Percentiles rank a stretch among this genome's conserved stretches.
Conservation (phyloP, 2,797 vertebrate species). For the Aratinga solstitialis region DNA sequence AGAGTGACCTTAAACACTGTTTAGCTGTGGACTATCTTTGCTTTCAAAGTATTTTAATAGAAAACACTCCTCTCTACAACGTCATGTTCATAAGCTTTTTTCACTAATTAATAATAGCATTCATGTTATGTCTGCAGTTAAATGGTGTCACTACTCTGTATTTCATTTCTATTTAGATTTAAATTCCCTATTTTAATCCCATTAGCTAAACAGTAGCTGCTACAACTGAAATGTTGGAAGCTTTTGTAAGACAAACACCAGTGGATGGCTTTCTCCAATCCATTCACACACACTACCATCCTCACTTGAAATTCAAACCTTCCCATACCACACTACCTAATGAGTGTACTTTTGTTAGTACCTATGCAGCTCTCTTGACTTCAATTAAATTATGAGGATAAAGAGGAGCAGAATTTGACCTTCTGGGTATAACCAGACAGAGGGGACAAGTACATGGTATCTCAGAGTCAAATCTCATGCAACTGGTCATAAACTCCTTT, state of each 20-base stretch:
- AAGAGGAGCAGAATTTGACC: not conserved
- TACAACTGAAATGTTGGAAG: not conserved
- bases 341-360: fast-evolving
- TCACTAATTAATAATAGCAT: not conserved
- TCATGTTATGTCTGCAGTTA: not conserved
- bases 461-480: not conserved
- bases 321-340: not conserved
- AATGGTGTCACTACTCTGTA: not conserved
- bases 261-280: not conserved
- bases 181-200: not conserved
- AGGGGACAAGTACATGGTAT: not conserved
- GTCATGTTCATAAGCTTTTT: not conserved
- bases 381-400: not conserved
- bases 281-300: fast-evolving
- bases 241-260: fast-evolving
- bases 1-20: not conserved
- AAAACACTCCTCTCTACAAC: not conserved
- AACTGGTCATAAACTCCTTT: not conserved
- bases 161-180: not conserved
- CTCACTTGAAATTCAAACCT: not conserved
- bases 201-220: not conserved
- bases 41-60: not conserved
- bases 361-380: not conserved
- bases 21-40: not conserved
- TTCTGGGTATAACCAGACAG: not conserved